These are phyloP conservation scores for Heteromormyrus szaboi DNA, from an alignment of 2,797 vertebrate genomes.

Conservation along the genomic window DNA sequence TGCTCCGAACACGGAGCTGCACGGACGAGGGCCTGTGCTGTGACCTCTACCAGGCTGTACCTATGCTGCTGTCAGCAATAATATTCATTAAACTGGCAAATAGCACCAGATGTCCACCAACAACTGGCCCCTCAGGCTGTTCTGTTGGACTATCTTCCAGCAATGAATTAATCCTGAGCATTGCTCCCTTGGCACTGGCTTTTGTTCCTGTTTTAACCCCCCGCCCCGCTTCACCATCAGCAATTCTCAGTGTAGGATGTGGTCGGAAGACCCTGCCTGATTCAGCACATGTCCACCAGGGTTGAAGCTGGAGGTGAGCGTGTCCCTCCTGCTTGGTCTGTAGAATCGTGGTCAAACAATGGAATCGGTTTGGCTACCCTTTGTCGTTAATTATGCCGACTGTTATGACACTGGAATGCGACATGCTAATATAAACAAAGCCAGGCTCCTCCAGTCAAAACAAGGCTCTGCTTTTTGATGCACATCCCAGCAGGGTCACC, in stretches of 20 bases:
- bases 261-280: background rate
- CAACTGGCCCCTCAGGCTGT: background rate
- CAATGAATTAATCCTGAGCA: background rate
- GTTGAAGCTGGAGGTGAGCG: background rate
- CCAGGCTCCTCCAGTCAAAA: background rate
- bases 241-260: background rate
- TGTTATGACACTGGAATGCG: background rate
- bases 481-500: background rate
- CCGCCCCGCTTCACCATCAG: background rate
- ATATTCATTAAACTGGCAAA: constrained; percentile 12
- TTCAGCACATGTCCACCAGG: background rate
- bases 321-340: background rate
- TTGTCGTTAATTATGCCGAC: background rate
- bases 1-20: background rate
- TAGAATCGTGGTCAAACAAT: background rate
- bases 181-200: background rate
- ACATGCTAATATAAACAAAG: background rate
- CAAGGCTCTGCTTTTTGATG: background rate
- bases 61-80: constrained; percentile 9
- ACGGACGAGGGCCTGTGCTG: background rate
- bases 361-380: background rate
- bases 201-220: background rate
- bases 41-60: background rate
- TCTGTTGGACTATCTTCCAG: background rate
- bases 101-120: constrained; percentile 8